Base-by-base conservation (phyloP, 2,113 vertebrate species). In the Platichthys flesus region DNA sequence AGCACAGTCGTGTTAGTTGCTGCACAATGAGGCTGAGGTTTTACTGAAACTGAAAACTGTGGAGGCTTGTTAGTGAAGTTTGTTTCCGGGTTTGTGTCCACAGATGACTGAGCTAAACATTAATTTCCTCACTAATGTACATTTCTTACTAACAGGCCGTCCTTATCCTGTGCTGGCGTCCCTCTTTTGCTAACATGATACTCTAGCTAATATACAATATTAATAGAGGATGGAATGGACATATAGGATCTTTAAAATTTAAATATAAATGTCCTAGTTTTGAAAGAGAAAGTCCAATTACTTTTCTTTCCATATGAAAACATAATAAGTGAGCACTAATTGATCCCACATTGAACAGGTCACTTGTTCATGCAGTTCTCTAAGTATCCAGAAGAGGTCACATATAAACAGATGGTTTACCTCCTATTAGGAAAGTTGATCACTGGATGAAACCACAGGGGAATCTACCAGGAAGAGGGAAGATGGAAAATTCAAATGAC, bases 21-120 rank as follows among this genome's bases (percentile, higher is more conserved):
- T 0, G 14, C 37, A 82, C 81, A 91, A 92, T 91, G 90, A 90
- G 87, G 54, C 54, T 55, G 67, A 60, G 59, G 67, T 47, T 52
- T 72, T 26, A 52, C 75, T 57, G 49, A 71, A 66, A 56, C 72
- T 66, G 35, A 3, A 49, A 60, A 57, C 64, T 65, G 37, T 18
- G 24, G 26, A 63, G 45, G 28, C 15, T 28, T 64, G 47, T 51
- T 5, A 16, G 47, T 51, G 47, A 16, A 15, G 15, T 49, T 15
- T 18, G 47, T 49, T 5, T 18, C 14, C 6, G 5, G 24, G 14
- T 68, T n/a, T 57, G 21, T n/a, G 6, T 31, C 31, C 31, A 31
- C 18, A 35, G 10, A 68, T 73, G 18, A 20, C 6, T 8, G 42
- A 20, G 14, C 20, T 18, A 28, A 28, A 31, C 18, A 52, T 3